phyloP scores from a whole-genome alignment of 1,140 invertebrate species.

The Platyscapa corneri region DNA sequence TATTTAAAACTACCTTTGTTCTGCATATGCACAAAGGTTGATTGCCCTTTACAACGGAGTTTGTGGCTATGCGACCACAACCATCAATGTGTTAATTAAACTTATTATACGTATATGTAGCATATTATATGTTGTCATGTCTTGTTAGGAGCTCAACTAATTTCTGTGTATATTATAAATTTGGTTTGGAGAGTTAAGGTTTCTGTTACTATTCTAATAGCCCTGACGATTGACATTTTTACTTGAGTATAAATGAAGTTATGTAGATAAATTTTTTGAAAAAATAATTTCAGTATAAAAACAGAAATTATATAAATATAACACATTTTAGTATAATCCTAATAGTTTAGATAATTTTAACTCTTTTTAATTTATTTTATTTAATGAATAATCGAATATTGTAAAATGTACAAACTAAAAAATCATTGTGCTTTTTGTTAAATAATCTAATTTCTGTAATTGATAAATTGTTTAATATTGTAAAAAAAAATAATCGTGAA shows the following conservation, averaged over 20 bases:
- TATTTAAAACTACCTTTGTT: constrained; percentile 25
- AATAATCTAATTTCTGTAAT: too few species aligned
- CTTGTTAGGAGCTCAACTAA: constrained; percentile 12
- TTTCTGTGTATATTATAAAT: background rate
- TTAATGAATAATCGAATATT: too few species aligned
- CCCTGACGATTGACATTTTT: too few species aligned
- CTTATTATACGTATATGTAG: constrained; percentile 6
- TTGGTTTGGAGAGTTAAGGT: background rate
- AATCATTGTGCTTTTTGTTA: too few species aligned
- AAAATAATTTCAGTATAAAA: background rate
- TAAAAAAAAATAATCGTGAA: too few species aligned
- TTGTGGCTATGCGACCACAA: background rate
- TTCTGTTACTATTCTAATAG: background rate
- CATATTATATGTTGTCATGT: background rate
- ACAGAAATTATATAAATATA: background rate
- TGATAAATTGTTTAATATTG: too few species aligned
- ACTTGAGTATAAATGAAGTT: too few species aligned
- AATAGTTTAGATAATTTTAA: background rate
- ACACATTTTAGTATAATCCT: background rate
- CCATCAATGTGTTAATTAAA: constrained; percentile 36
- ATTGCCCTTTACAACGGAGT: background rate
- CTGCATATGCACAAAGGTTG: background rate
- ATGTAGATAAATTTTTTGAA: too few species aligned
- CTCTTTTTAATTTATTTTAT: too few species aligned
- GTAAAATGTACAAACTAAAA: too few species aligned